Conservation (phyloP, 1,140 invertebrate species). For the Pseudoatta argentina region DNA sequence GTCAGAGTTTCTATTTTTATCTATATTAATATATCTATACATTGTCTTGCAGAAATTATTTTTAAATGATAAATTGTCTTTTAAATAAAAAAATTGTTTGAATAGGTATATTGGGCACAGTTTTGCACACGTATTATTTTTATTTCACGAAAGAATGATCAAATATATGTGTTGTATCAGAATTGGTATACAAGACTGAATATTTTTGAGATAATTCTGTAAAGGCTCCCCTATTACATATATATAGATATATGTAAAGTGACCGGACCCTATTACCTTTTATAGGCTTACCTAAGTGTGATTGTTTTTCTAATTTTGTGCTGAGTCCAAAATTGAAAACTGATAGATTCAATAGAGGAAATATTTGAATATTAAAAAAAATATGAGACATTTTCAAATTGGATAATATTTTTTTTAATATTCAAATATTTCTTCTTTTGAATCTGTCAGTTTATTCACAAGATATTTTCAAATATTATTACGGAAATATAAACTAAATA, state of each 20-base stretch:
- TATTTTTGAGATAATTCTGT: neutral
- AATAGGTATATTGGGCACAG: neutral
- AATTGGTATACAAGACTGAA: neutral
- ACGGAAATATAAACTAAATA: no score
- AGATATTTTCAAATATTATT: no score
- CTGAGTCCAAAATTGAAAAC: no score
- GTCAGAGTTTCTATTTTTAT: neutral
- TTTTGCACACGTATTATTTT: slow-evolving; percentile 2
- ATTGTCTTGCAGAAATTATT: neutral
- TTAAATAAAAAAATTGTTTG: neutral
- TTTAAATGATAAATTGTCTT: neutral
- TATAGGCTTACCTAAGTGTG: no score
- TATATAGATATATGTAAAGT: neutral
- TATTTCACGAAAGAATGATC: neutral
- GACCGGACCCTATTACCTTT: no score
- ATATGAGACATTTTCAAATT: no score
- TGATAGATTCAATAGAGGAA: no score
- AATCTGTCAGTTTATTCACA: no score
- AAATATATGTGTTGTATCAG: neutral
- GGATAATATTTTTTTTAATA: no score
- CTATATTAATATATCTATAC: neutral
- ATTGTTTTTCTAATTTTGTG: no score
- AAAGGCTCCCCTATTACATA: neutral
- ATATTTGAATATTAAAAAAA: no score
- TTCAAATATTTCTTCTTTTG: no score